Evolutionary conservation across 1,140 invertebrate genomes (phyloP).

Genomic region (Monochamus saltuarius): DNA sequence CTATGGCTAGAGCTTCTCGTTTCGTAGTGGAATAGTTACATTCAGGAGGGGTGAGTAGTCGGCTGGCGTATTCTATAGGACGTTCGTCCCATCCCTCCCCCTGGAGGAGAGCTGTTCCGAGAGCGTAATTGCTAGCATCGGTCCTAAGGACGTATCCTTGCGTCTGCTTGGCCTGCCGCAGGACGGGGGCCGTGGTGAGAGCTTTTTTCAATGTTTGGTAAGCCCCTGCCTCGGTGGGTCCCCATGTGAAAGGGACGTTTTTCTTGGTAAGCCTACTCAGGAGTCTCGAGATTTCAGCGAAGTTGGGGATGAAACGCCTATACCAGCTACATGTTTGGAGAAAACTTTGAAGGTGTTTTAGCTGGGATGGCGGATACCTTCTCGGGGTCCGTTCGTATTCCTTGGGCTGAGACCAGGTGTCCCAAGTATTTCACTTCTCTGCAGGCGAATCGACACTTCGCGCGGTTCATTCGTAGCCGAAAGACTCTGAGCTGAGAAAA

Average conservation of each 20-base stretch:
- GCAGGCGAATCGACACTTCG: too few species aligned
- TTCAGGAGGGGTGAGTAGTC: conserved; percentile 44
- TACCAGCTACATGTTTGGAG: not conserved
- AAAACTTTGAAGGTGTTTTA: not conserved
- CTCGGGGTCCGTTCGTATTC: too few species aligned
- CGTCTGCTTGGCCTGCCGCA: not conserved
- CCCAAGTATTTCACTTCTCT: too few species aligned
- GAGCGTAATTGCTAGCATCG: conserved; percentile 44
- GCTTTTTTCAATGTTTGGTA: not conserved
- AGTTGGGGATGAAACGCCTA: not conserved
- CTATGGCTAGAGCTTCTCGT: conserved; percentile 49
- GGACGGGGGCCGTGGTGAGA: not conserved
- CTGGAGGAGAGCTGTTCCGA: conserved; percentile 48
- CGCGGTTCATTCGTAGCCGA: too few species aligned
- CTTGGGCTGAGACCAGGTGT: too few species aligned
- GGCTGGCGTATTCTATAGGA: conserved; percentile 53
- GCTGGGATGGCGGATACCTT: too few species aligned
- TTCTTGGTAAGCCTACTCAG: not conserved
- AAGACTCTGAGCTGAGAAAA: too few species aligned
- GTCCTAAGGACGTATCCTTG: conserved; percentile 29
- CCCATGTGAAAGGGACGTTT: not conserved
- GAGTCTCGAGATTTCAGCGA: not conserved
- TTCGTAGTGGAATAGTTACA: conserved; percentile 49
- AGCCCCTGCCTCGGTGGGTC: not conserved
- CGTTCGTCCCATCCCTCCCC: not conserved